A percentile compares a stretch with the other conserved stretches of the same genome.
Conservation (phyloP, 1,140 invertebrate species). For the Bombus cullumanus region DNA sequence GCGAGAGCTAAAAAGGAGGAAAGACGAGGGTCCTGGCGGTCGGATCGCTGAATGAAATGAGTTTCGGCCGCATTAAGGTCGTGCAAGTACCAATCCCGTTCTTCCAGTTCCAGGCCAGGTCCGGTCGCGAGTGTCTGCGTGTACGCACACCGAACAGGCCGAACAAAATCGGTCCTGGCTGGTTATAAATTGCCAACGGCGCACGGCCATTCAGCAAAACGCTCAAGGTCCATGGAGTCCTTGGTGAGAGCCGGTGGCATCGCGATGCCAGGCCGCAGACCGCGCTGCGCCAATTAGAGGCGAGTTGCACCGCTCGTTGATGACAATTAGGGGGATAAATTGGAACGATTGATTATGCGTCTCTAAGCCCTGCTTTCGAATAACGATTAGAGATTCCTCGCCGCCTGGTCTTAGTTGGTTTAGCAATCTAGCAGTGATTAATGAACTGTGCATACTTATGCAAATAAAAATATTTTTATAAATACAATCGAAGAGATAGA, state of each 20-base stretch:
- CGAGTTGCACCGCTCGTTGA: not conserved
- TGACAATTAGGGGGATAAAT: slow-evolving; percentile 39
- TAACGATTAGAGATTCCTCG: no score
- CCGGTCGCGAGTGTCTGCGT: not conserved
- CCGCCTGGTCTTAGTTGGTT: no score
- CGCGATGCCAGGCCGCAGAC: not conserved
- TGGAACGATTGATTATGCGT: slow-evolving; percentile 33
- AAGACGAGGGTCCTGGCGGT: slow-evolving; percentile 6
- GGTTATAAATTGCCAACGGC: slow-evolving; percentile 55
- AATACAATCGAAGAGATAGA: no score
- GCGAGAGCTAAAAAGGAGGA: not conserved
- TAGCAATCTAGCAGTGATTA: no score
- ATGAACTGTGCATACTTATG: no score
- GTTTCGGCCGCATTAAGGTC: slow-evolving; percentile 64
- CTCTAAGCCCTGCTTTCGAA: not conserved
- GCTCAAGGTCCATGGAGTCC: slow-evolving; percentile 36
- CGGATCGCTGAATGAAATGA: slow-evolving; percentile 68
- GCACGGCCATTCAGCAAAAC: slow-evolving; percentile 45
- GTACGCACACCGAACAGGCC: not conserved
- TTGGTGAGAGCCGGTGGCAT: not conserved
- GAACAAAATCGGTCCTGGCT: slow-evolving; percentile 36
- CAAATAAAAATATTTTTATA: no score
- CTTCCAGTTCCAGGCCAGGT: slow-evolving; percentile 62
- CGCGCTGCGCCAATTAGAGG: slow-evolving; percentile 26
- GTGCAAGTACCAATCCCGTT: slow-evolving; percentile 65